Evolutionary conservation across 1,140 invertebrate species (phyloP).

Genomic region (Patella vulgata): DNA sequence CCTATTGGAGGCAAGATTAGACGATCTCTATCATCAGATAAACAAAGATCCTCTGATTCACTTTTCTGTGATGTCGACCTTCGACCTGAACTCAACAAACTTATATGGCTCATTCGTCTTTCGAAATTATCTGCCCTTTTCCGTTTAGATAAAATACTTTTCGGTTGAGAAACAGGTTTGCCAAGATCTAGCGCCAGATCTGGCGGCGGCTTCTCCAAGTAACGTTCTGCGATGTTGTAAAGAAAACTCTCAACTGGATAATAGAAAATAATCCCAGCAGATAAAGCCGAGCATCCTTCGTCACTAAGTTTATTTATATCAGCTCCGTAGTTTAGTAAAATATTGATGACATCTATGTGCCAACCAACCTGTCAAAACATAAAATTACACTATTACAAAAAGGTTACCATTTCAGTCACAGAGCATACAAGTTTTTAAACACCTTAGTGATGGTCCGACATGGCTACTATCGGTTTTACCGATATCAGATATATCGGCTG

Average conservation of each 20-base stretch:
- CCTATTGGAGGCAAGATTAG: conserved; percentile 12
- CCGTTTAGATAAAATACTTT: too few relatives aligned
- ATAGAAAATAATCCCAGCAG: conserved; percentile 61
- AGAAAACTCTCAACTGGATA: conserved; percentile 61
- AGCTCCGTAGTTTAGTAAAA: conserved; percentile 62
- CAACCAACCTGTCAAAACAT: conserved; percentile 58
- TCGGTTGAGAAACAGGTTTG: conserved; percentile 1
- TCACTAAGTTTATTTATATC: conserved; percentile 65
- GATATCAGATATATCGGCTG: too few relatives aligned
- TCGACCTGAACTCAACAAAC: too few relatives aligned
- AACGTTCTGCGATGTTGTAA: conserved; percentile 61
- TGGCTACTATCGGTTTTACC: too few relatives aligned
- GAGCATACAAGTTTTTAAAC: too few relatives aligned
- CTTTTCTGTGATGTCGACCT: too few relatives aligned
- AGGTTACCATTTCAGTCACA: too few relatives aligned
- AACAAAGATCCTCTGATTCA: too few relatives aligned
- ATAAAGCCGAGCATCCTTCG: conserved; percentile 62
- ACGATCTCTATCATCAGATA: too few relatives aligned
- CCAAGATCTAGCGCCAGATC: conserved; percentile 9
- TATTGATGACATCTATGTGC: conserved; percentile 60
- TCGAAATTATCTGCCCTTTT: conserved; percentile 16
- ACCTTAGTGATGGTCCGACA: too few relatives aligned
- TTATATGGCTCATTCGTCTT: too few relatives aligned
- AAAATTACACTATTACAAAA: too few relatives aligned
- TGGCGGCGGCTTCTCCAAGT: conserved; percentile 33